Conservation (phyloP, 2,113 vertebrate genomes). For the Leiothrix lutea region DNA sequence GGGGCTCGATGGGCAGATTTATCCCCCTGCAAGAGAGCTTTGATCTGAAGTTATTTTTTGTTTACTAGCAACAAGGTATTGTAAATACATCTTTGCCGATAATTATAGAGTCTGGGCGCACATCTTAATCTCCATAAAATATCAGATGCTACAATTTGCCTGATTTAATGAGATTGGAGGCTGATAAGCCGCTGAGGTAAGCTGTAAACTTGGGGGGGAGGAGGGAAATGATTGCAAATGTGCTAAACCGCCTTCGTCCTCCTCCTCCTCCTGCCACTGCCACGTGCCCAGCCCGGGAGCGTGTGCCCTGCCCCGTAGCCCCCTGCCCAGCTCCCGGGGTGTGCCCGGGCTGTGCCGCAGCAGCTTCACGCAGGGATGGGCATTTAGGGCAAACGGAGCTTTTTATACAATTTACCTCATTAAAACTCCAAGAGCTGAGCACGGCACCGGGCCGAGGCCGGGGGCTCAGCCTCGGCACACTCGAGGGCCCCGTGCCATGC, state of each 20-base stretch:
- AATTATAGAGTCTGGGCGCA: slow-evolving; percentile 60
- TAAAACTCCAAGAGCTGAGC: slow-evolving; percentile 43
- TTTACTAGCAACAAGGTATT: slow-evolving; percentile 66
- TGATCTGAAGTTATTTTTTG: slow-evolving; percentile 62
- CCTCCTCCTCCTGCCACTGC: background rate
- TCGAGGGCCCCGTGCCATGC: background rate
- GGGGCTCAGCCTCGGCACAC: background rate
- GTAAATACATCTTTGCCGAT: slow-evolving; percentile 61
- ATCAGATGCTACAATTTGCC: slow-evolving; percentile 70
- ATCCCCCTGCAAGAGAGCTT: slow-evolving; percentile 6
- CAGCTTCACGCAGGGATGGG: slow-evolving; percentile 46
- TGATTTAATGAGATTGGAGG: slow-evolving; percentile 68
- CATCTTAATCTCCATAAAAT: slow-evolving; percentile 66
- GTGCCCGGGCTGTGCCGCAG: background rate
- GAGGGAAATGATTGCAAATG: slow-evolving; percentile 42
- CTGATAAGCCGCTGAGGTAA: slow-evolving; percentile 58
- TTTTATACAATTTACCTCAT: slow-evolving; percentile 57
- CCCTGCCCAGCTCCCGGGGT: background rate
- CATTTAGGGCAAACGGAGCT: slow-evolving; percentile 60
- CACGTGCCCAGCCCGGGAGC: background rate
- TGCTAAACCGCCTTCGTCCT: slow-evolving; percentile 4
- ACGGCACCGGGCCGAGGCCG: background rate
- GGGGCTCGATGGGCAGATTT: background rate
- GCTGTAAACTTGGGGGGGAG: slow-evolving; percentile 27
- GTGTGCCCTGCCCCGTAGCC: background rate